Evolutionary conservation across 2,888 invertebrate species (phyloP).

Genomic region (Cyclophora punctaria): DNA sequence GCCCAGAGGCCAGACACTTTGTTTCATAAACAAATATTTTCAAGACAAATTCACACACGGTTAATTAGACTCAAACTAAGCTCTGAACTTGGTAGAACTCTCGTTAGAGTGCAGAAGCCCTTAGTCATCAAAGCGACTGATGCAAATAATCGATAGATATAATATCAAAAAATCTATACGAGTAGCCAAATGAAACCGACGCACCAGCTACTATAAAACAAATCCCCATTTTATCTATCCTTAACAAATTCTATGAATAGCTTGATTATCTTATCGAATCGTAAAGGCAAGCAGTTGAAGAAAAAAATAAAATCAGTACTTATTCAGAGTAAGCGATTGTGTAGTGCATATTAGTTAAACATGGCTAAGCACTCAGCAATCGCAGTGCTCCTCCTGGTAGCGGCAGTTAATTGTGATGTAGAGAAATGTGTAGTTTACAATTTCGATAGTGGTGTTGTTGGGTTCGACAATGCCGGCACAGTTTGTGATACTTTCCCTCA

Average conservation of each 20-base stretch:
- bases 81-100: no score
- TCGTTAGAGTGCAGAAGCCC: no score
- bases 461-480: slow-evolving; percentile 1
- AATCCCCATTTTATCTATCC: slow-evolving; percentile 2
- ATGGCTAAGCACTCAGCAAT: slow-evolving; percentile 3
- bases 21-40: no score
- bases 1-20: no score
- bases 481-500: slow-evolving; percentile 6
- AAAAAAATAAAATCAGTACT: slow-evolving; percentile 7
- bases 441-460: slow-evolving; percentile 13
- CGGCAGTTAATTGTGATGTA: slow-evolving; percentile 3
- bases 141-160: no score
- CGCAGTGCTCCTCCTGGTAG: slow-evolving; percentile 3
- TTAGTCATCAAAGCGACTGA: no score
- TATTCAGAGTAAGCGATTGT: slow-evolving; percentile 2
- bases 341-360: slow-evolving; percentile 5
- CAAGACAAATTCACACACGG: no score
- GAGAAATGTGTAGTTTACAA: slow-evolving; percentile 23
- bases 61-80: no score
- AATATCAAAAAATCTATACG: no score
- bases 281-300: slow-evolving; percentile 6
- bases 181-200: no score
- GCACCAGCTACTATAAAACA: not conserved
- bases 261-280: slow-evolving; percentile 9
- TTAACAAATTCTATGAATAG: slow-evolving; percentile 4